phyloP scores from a whole-genome alignment of 2,888 invertebrate species.

The Argyra leucocephala region DNA sequence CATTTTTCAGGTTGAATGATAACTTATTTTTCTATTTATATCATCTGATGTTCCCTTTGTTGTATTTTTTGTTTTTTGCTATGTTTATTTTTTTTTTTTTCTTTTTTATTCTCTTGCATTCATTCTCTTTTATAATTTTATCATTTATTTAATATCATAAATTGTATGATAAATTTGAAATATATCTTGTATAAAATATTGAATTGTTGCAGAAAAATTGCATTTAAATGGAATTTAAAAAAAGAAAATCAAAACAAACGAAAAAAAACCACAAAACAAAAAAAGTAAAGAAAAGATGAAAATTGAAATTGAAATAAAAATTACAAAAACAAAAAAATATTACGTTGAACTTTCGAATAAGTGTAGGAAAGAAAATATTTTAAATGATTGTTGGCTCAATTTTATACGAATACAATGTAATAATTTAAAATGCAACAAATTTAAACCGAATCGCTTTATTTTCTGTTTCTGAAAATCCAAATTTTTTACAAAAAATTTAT shows the following conservation, averaged over 20 bases:
- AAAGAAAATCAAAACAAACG: not conserved
- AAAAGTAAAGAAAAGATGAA: no score
- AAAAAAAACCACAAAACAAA: not conserved
- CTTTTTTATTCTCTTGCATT: not conserved
- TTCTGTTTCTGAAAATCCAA: no score
- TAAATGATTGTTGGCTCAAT: no score
- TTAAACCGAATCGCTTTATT: no score
- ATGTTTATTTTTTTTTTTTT: not conserved
- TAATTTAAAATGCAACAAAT: no score
- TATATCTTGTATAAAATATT: not conserved
- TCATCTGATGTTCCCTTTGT: not conserved
- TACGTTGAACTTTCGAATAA: no score
- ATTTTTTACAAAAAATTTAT: no score
- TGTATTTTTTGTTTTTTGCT: not conserved
- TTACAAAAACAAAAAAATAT: no score
- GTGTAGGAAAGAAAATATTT: no score
- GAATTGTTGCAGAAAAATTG: not conserved
- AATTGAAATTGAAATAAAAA: no score
- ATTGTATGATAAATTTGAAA: not conserved
- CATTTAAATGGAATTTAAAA: not conserved
- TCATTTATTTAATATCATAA: conserved; percentile 1
- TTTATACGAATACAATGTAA: no score
- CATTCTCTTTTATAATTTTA: not conserved
- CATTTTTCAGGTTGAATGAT: not conserved
- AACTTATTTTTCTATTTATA: not conserved